These are phyloP conservation scores for Coranthus polyacanthus DNA, from an alignment of 2,797 vertebrate genomes.

Conservation along the genomic window DNA sequence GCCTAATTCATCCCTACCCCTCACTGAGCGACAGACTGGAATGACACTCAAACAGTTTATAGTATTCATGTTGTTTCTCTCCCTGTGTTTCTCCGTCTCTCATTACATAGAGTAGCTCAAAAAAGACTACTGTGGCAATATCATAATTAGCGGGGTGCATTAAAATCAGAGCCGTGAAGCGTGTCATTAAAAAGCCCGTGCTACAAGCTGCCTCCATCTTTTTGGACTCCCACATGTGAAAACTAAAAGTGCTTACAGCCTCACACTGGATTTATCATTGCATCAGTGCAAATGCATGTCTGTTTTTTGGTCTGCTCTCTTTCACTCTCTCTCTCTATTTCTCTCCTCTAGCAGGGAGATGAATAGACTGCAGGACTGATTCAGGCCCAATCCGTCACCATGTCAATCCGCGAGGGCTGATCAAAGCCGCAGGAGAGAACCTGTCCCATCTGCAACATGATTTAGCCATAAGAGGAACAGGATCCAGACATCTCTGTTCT, in stretches of 20 bases:
- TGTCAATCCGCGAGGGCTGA: slow-evolving; percentile 47
- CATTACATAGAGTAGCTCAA: slow-evolving; percentile 45
- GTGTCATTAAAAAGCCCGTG: slow-evolving; percentile 65
- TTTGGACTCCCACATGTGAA: slow-evolving; percentile 33
- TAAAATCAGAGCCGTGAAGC: slow-evolving; percentile 70
- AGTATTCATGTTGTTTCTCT: slow-evolving; percentile 5
- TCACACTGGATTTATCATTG: slow-evolving; percentile 42
- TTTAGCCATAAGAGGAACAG: slow-evolving; percentile 55
- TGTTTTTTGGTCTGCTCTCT: slow-evolving; percentile 8
- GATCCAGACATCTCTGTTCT: slow-evolving; percentile 50
- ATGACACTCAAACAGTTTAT: slow-evolving; percentile 34
- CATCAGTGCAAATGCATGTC: slow-evolving; percentile 25
- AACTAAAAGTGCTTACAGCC: slow-evolving; percentile 35
- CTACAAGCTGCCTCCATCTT: slow-evolving; percentile 38
- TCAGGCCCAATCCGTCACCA: slow-evolving; percentile 56
- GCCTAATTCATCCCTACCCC: slow-evolving; percentile 54
- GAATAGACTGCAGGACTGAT: slow-evolving; percentile 32
- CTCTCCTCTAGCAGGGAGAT: slow-evolving; percentile 31
- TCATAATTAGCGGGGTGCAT: slow-evolving; percentile 69
- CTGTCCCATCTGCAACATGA: slow-evolving; percentile 51
- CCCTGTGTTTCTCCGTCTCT: slow-evolving; percentile 21
- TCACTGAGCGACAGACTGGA: slow-evolving; percentile 45
- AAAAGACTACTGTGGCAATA: slow-evolving; percentile 59
- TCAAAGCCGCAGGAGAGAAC: slow-evolving; percentile 56
- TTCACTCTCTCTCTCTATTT: too few species aligned